phyloP scores from a whole-genome alignment of 2,797 vertebrate species.

The Phoxinus dragarum region DNA sequence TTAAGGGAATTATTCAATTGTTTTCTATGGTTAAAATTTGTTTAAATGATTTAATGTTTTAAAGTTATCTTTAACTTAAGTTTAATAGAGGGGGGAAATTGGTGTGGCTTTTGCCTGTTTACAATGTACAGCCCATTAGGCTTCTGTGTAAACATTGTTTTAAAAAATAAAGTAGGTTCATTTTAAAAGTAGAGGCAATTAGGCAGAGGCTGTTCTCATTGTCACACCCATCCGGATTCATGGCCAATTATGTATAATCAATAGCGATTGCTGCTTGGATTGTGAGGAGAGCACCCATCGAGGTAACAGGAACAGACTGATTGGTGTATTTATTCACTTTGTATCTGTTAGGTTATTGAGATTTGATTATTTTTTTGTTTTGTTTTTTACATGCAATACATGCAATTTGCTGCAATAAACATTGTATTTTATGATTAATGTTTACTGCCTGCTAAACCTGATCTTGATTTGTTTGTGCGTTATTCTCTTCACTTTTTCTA shows the following conservation, averaged over 20 bases:
- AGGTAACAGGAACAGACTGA: conserved; percentile 9
- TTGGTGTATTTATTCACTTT: conserved; percentile 25
- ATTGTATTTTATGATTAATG: neutral
- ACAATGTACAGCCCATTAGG: conserved; percentile 1
- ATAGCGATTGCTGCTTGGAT: conserved; percentile 20
- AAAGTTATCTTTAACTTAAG: neutral
- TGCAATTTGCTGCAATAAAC: neutral
- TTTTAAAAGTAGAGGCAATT: conserved; percentile 40
- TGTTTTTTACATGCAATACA: too few species aligned
- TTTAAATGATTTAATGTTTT: neutral
- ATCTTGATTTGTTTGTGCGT: conserved; percentile 7
- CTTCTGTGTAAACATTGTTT: conserved; percentile 32
- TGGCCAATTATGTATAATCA: conserved; percentile 39
- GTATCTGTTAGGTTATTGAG: neutral
- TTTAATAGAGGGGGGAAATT: neutral
- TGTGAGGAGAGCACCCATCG: conserved; percentile 17
- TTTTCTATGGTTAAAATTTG: neutral
- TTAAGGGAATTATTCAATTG: neutral
- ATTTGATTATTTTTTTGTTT: conserved; percentile 5
- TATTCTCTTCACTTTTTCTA: conserved; percentile 10
- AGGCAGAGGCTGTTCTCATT: conserved; percentile 11
- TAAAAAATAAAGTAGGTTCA: conserved; percentile 5
- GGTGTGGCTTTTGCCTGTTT: neutral
- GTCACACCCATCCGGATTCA: conserved; percentile 37
- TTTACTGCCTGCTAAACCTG: neutral